Evolutionary conservation across 2,797 vertebrate species (phyloP).

Genomic region (Rallus crepitans): DNA sequence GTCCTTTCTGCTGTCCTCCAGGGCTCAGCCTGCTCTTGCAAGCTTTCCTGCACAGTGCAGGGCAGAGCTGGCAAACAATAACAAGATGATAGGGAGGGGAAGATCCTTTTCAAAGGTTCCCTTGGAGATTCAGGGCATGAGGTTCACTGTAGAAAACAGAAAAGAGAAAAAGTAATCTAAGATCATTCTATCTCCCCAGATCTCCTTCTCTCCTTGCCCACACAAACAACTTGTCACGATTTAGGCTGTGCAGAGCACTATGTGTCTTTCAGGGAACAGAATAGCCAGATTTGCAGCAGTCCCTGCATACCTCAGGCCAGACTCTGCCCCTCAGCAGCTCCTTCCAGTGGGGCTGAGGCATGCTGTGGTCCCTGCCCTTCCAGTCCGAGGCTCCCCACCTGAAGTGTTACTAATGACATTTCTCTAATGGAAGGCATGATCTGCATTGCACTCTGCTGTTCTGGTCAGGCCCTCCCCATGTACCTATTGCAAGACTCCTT

Average conservation of each 20-base stretch:
- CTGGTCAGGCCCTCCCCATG: background rate
- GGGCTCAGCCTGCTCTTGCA: slow-evolving; percentile 5
- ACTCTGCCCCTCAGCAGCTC: background rate
- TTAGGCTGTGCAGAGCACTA: background rate
- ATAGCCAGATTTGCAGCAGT: background rate
- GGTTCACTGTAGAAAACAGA: slow-evolving; percentile 60
- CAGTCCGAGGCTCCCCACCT: background rate
- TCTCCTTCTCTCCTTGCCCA: slow-evolving; percentile 13
- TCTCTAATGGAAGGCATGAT: background rate
- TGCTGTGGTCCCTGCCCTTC: background rate
- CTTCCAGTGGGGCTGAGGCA: background rate
- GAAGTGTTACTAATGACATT: background rate
- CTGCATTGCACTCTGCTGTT: background rate
- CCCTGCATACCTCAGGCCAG: background rate
- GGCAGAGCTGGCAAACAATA: slow-evolving; percentile 29
- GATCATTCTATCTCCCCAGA: background rate
- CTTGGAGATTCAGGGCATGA: slow-evolving; percentile 59
- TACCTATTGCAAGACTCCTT: background rate
- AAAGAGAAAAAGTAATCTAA: slow-evolving; percentile 56
- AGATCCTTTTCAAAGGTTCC: slow-evolving; percentile 55
- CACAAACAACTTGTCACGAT: slow-evolving; percentile 37
- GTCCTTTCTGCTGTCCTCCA: slow-evolving; percentile 22
- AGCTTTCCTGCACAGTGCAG: background rate
- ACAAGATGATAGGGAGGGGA: slow-evolving; percentile 13
- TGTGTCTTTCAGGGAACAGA: background rate